Percentiles rank a stretch among this genome's conserved stretches.
Evolutionary conservation across 2,797 vertebrate genomes (phyloP).

Genomic region (Rhincodon typus): DNA sequence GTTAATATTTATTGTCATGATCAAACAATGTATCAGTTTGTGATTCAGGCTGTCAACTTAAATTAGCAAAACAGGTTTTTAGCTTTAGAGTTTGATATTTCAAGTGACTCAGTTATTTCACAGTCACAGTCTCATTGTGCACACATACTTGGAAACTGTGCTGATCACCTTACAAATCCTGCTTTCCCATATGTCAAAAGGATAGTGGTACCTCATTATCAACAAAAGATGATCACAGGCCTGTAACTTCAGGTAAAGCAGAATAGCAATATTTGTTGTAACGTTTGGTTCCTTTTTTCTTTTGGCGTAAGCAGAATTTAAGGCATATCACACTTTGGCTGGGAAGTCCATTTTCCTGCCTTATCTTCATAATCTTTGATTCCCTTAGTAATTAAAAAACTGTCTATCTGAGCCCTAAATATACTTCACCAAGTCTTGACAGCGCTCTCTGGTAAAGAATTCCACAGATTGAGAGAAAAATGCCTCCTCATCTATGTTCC

Average conservation of each 20-base stretch:
- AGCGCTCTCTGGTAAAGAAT: too few relatives aligned
- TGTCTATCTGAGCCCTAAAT: too few relatives aligned
- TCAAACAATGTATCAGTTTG: neutral
- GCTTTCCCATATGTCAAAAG: neutral
- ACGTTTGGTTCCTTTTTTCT: neutral
- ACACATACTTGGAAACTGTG: neutral
- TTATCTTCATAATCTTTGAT: too few relatives aligned
- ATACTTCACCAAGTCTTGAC: too few relatives aligned
- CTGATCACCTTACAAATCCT: neutral
- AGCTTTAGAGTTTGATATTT: neutral
- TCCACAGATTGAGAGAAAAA: too few relatives aligned
- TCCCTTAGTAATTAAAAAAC: too few relatives aligned
- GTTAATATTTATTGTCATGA: neutral
- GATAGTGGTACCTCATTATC: neutral
- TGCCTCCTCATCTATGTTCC: too few relatives aligned
- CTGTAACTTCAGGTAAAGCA: neutral
- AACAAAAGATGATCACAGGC: neutral
- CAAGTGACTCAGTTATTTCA: neutral
- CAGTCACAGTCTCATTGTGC: neutral
- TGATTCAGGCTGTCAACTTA: neutral
- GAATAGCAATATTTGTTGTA: neutral
- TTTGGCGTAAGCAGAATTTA: neutral
- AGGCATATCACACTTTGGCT: neutral
- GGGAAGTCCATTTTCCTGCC: neutral
- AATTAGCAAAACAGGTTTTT: neutral